Evolutionary conservation across 2,797 vertebrate species (phyloP).

Genomic region (Vespertilio murinus): DNA sequence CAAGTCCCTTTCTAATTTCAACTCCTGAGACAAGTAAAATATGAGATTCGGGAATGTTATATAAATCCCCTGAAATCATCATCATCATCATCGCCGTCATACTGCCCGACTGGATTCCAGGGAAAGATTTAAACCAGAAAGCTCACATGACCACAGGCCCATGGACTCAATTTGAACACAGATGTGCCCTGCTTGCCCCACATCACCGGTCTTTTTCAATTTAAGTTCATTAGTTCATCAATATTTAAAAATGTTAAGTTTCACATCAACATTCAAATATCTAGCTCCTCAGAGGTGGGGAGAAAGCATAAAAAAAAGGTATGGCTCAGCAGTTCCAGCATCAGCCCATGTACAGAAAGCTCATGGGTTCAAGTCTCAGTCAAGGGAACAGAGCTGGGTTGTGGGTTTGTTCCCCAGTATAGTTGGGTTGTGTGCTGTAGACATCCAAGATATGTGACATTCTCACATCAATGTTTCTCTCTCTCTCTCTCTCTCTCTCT

Average conservation of each 20-base stretch:
- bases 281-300: not conserved
- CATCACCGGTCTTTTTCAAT: not conserved
- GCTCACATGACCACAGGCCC: not conserved
- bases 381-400: no score
- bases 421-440: no score
- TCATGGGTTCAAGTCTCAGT: no score
- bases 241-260: not conserved
- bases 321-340: no score
- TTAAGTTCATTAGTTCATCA: not conserved
- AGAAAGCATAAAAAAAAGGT: no score
- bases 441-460: no score
- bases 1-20: not conserved
- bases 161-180: fast-evolving
- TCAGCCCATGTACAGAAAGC: no score
- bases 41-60: not conserved
- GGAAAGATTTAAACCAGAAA: not conserved
- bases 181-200: not conserved
- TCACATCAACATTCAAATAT: not conserved
- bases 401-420: no score
- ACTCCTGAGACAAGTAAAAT: not conserved
- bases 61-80: not conserved
- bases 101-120: not conserved
- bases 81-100: fast-evolving
- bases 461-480: no score
- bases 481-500: no score